Conservation (phyloP, 2,113 vertebrate genomes). For the Rhinolophus sinicus region DNA sequence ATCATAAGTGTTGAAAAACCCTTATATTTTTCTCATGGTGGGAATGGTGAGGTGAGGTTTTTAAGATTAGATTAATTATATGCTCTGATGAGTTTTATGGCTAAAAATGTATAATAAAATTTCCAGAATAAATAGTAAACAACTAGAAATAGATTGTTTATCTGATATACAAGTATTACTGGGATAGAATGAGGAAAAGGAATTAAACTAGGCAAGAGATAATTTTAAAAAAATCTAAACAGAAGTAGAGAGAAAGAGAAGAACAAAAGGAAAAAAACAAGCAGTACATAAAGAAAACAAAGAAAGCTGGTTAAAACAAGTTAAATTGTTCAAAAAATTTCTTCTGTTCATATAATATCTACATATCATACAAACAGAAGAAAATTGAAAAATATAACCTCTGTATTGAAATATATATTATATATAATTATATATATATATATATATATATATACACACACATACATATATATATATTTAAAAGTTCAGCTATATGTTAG, state of each 20-base stretch:
- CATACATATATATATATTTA: not conserved
- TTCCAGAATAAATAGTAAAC: not conserved
- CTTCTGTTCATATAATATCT: not conserved
- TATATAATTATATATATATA: no score
- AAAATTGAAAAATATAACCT: no score
- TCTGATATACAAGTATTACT: not conserved
- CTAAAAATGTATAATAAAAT: not conserved
- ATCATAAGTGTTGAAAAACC: not conserved
- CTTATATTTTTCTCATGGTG: not conserved
- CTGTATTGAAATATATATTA: not conserved
- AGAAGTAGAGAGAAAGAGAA: not conserved
- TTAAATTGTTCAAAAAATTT: not conserved
- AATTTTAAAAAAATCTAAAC: not conserved
- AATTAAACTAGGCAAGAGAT: not conserved
- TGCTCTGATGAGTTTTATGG: not conserved
- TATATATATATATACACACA: no score
- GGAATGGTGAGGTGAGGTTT: not conserved
- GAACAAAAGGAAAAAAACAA: not conserved
- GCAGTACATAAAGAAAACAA: not conserved
- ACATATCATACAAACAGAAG: no score
- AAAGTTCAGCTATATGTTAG: not conserved
- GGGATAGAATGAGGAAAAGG: not conserved
- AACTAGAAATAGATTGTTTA: not conserved
- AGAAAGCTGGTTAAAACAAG: not conserved
- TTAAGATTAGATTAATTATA: not conserved